Evolutionary conservation across 2,113 vertebrate species (phyloP), one percentile per base, ranked within the genome.

Genomic region (Neogale vison): DNA sequence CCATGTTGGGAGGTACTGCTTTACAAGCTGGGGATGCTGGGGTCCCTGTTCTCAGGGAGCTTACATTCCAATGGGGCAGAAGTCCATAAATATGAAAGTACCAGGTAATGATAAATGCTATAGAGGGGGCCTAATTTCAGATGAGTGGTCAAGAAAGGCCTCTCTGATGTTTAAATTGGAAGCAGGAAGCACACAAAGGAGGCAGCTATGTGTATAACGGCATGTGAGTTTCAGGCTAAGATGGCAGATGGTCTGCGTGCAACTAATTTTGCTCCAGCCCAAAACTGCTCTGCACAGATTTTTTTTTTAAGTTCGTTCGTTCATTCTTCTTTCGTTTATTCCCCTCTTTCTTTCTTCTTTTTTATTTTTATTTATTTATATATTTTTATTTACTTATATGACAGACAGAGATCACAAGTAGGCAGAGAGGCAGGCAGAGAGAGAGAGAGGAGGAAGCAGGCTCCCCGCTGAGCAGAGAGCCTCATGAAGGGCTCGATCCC

Each of bases 261-360:
- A 82, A 77, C 90, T 88, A 55, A 93, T 83, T 91, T 93, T 96
- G 80, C 50, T 93, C 74, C 29, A n/a, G 72, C 74, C 59, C 42
- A 14, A 71, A 93, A 93, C 81, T 91, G 76, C 42, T 59, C 61
- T 79, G 57, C 83, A 88, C 52, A 93, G 74, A 61, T 87, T 79
- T 77, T 88, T 87, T 77, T 88, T 13, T 20, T 29, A 29, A 29
- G 59, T 59, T n/a, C 7, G 13, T 63, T 15, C 45, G 26, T 47
- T 11, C 24, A 57, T 76, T 24, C 5, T 88, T 13, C 9, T 17
- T 50, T 50, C 13, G 5, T 74, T 52, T n/a, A 3, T 87, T 47
- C 65, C 42, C 77, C 59, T 80, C 18, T 29, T 81, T 36, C 42
- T 47, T 47, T 76, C 26, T 79, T 59, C 39, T 31, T 50, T 26